Base-by-base conservation (phyloP, 2,888 invertebrate genomes). In the Tuta absoluta region DNA sequence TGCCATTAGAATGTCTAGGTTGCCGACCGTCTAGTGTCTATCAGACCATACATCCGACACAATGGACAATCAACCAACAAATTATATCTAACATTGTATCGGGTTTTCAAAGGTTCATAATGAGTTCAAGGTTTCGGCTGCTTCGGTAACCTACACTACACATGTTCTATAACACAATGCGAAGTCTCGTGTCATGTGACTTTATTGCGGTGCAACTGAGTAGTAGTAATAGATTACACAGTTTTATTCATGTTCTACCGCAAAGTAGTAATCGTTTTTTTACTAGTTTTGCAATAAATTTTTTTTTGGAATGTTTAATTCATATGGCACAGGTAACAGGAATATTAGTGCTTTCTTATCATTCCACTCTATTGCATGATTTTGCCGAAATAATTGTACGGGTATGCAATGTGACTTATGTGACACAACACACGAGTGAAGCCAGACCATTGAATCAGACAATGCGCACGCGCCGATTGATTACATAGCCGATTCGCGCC, bases 401-500 rank as follows among this genome's bases (percentile, higher is more conserved):
- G 12, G 4, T 23, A 51, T 23, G 21, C 51, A 56, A 17, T 33
- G 24, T 70, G 74, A 72, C n/a, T n/a, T n/a, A n/a, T n/a, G n/a
- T n/a, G n/a, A n/a, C n/a, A n/a, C n/a, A n/a, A n/a, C 73, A 70
- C 68, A 67, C 72, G 65, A 64, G 65, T 62, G 71, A 70, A 71
- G 73, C 68, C 68, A 69, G 65, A 72, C 70, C 71, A 72, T 78
- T 74, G 67, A 64, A 72, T 67, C 68, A 65, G 63, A 70, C 75
- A 75, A 69, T 69, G 74, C 76, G 77, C 76, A 85, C 84, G 85
- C 85, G 86, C 82, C 75, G 80, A 79, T 85, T 84, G 82, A 33
- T 33, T 80, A 76, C 79, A 82, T 71, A 72, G 75, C 71, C 75
- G 70, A 76, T 80, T 80, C 73, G 68, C 67, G 63, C 63, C 74